phyloP scores from a whole-genome alignment of 2,113 vertebrate species.

The Ophthalmolycus amberensis region DNA sequence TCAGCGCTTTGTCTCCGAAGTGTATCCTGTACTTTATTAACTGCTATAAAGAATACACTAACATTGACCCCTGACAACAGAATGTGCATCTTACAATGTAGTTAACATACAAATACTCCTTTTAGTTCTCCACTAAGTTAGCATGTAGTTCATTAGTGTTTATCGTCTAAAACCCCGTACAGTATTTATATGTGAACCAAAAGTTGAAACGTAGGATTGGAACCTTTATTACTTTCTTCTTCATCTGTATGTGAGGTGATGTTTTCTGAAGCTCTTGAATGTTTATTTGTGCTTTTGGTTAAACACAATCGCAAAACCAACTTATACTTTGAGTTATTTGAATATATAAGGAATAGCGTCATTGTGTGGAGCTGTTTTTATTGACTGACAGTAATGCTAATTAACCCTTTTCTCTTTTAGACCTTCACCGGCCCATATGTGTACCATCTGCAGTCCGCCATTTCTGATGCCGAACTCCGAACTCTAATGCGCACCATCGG shows the following conservation, averaged over 20 bases:
- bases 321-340: neutral
- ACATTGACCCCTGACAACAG: neutral
- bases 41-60: neutral
- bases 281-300: neutral
- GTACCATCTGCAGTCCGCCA: constrained; percentile 93
- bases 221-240: neutral
- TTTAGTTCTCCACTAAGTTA: too few species aligned
- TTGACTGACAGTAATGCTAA: constrained; percentile 15
- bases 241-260: neutral
- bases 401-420: constrained; percentile 74
- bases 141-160: neutral
- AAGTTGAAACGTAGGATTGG: neutral
- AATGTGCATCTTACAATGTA: neutral
- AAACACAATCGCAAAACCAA: neutral
- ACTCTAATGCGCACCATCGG: constrained; percentile 92
- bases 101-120: neutral
- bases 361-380: neutral
- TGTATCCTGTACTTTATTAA: neutral
- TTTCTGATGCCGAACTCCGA: constrained; percentile 90
- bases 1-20: neutral
- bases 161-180: neutral
- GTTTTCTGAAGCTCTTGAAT: neutral
- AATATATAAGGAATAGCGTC: neutral
- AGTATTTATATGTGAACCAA: neutral
- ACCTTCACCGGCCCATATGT: constrained; percentile 98